phyloP scores from a whole-genome alignment of 30 jellyfish, hydroid and myxozoan species.

The Mastigias papua region DNA sequence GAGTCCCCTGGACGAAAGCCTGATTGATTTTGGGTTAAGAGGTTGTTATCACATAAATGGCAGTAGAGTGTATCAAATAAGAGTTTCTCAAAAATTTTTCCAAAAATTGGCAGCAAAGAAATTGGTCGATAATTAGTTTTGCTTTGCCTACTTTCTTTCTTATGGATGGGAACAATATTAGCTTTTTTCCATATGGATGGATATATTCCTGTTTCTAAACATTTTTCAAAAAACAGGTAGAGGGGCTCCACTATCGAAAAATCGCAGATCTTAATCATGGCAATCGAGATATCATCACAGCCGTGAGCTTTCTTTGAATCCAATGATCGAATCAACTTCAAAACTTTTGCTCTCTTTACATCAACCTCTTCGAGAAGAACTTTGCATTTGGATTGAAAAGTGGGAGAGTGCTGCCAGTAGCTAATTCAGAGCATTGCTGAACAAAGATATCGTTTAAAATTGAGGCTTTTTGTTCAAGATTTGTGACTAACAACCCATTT shows the following conservation, averaged over 20 bases:
- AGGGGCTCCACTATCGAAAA: constrained; percentile 48
- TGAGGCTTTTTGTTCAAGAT: constrained; percentile 7
- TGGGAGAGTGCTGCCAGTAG: constrained; percentile 59
- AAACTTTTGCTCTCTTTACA: constrained; percentile 28
- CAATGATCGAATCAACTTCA: constrained; percentile 36
- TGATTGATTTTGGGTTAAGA: too few species aligned
- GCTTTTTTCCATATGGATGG: too few species aligned
- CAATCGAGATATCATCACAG: constrained; percentile 47
- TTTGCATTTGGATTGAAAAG: constrained; percentile 35
- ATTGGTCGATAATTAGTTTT: too few species aligned
- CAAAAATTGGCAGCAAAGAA: too few species aligned
- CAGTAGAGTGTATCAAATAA: too few species aligned
- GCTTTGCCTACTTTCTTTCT: too few species aligned
- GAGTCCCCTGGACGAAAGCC: too few species aligned
- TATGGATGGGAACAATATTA: too few species aligned
- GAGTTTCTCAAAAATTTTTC: too few species aligned
- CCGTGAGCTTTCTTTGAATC: constrained; percentile 75
- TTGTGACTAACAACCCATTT: constrained; percentile 5
- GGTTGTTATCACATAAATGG: too few species aligned
- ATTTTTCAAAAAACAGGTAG: too few species aligned
- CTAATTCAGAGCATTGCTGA: constrained; percentile 32
- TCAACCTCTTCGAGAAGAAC: constrained; percentile 45
- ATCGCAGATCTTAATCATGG: constrained; percentile 42
- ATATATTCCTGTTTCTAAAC: too few species aligned
- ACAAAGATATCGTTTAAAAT: constrained; percentile 57